Conservation (phyloP, 2,888 invertebrate genomes). For the Eupithecia pulchellata region DNA sequence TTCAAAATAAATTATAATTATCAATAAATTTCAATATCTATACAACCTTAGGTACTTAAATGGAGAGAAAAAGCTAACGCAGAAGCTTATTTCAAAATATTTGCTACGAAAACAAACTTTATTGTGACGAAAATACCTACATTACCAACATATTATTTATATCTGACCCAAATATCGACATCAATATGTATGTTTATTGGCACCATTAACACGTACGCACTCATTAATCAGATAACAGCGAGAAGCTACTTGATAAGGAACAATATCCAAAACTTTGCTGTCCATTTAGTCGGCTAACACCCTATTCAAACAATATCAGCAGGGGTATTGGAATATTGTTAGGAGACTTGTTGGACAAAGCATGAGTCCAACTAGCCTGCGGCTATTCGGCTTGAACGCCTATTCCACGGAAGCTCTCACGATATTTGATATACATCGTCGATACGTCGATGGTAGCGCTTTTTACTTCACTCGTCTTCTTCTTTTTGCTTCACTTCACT, state of each 20-base stretch:
- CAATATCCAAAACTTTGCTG: conserved; percentile 33
- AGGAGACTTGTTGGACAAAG: conserved; percentile 45
- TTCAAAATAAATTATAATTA: too few relatives aligned
- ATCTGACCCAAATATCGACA: background rate
- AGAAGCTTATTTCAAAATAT: background rate
- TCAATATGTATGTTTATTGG: conserved; percentile 30
- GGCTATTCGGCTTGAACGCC: conserved; percentile 28
- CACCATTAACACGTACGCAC: conserved; percentile 54
- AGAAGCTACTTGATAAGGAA: conserved; percentile 55
- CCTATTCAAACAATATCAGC: conserved; percentile 16
- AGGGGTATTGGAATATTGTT: conserved; percentile 35
- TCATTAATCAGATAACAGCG: conserved; percentile 53
- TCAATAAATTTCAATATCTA: too few relatives aligned
- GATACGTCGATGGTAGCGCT: background rate
- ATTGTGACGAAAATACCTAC: background rate
- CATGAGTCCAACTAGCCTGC: conserved; percentile 27
- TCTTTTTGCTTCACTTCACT: background rate
- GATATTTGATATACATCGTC: background rate
- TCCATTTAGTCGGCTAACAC: conserved; percentile 28
- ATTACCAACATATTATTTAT: background rate
- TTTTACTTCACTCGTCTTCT: background rate
- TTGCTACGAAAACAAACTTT: background rate
- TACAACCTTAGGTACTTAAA: too few relatives aligned
- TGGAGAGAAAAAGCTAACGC: too few relatives aligned
- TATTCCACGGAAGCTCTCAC: background rate